Base-by-base conservation (phyloP, 2,113 vertebrate genomes). In the Anser brachyrhynchus region DNA sequence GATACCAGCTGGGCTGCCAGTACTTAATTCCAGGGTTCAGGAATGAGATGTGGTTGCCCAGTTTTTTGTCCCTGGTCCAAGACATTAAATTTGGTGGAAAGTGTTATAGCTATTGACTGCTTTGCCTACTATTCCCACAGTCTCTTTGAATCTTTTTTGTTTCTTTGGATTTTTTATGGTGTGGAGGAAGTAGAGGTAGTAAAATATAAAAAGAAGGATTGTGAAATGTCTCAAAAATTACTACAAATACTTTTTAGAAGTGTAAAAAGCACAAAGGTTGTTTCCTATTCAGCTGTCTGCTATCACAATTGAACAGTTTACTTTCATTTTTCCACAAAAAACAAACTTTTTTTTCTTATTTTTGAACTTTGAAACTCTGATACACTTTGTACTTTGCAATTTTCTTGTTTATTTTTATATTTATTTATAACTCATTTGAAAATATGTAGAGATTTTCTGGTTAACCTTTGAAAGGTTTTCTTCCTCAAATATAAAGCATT, bases 21-120 rank as follows among this genome's bases (percentile, higher is more conserved):
- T 23, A 10, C 7, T 55, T 71, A 41, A 64, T 58, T 92, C 52
- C 8, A 17, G 11, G 11, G 10, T 46, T 13, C 21, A 85, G 37
- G 19, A 29, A 33, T 31, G 41, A 44, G 28, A 51, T 3, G 35
- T 19, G 2, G 15, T 9, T 67, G 3, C 0, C 6, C 12, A 1
- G 1, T 1, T 25, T 58, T 35, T 54, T 76, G 35, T 10, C 28
- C 10, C 18, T 51, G 11, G 59, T 28, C 2, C 7, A 62, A 11
- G 8, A 41, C 20, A 10, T 20, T 65, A 35, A 55, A 37, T n/a
- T 13, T 17, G 22, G 11, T 57, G 6, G 22, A 80, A 43, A n/a
- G 51, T n/a, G 21, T 7, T 6, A 19, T 7, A 37, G 4, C 10
- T 69, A 13, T 9, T 73, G 9, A n/a, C 8, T 55, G 6, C 51